Conservation (phyloP, 2,797 vertebrate species). For the Hoplostethus mediterraneus region DNA sequence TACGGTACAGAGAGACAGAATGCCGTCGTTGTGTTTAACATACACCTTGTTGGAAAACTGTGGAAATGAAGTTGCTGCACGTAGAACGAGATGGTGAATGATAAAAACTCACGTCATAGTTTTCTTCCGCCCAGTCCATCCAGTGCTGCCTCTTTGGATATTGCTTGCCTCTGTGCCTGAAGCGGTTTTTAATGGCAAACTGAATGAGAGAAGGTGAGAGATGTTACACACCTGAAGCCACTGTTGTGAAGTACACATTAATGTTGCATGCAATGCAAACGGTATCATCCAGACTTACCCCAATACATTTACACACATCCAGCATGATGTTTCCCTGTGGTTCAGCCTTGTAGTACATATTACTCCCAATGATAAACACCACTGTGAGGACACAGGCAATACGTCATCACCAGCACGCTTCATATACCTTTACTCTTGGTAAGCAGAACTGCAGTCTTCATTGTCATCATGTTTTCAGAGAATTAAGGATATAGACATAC, state of each 20-base stretch:
- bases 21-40: conserved; percentile 5
- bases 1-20: conserved; percentile 63
- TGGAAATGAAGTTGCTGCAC: background rate
- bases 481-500: conserved; percentile 73
- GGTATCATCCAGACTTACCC: conserved; percentile 81
- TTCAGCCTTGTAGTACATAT: conserved; percentile 92
- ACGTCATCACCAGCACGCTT: background rate
- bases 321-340: conserved; percentile 94
- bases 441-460: background rate
- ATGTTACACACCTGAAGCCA: background rate
- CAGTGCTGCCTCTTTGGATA: conserved; percentile 92
- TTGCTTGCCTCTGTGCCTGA: conserved; percentile 85
- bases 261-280: conserved; percentile 12
- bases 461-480: background rate
- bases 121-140: conserved; percentile 97
- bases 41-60: background rate
- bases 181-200: conserved; percentile 95
- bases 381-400: conserved; percentile 77
- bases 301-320: conserved; percentile 90
- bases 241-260: background rate
- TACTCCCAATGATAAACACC: conserved; percentile 91
- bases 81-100: background rate
- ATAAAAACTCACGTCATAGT: conserved; percentile 87
- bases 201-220: conserved; percentile 44
- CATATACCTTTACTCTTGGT: conserved; percentile 9